A percentile compares a stretch with the other conserved stretches of the same genome.
phyloP scores from a whole-genome alignment of 2,113 vertebrate species.

The Regulus satrapa region DNA sequence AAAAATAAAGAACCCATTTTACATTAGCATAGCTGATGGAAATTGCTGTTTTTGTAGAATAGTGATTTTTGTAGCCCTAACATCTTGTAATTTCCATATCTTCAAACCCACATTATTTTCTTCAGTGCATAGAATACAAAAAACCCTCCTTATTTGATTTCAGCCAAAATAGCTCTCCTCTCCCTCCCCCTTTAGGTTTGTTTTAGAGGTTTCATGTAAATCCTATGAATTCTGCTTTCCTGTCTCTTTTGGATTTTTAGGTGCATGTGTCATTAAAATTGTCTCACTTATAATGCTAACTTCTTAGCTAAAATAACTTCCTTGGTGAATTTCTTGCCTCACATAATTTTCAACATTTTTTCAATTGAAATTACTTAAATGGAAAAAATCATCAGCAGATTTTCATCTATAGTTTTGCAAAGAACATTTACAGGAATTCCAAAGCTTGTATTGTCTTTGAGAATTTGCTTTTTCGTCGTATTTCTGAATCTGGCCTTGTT shows the following conservation, averaged over 20 bases:
- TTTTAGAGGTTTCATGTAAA: background rate
- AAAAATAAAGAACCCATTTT: background rate
- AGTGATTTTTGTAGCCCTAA: background rate
- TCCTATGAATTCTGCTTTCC: background rate
- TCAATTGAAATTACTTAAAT: background rate
- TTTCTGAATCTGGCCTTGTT: background rate
- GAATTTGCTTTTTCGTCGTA: background rate
- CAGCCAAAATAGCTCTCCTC: background rate
- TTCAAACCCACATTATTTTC: background rate
- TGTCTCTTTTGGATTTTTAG: background rate
- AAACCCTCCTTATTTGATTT: fast-evolving
- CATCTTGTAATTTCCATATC: background rate
- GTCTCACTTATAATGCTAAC: background rate
- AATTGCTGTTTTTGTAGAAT: background rate
- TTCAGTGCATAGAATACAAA: background rate
- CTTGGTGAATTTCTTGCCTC: background rate
- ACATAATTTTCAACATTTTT: background rate
- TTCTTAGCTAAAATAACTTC: background rate
- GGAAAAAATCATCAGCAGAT: background rate
- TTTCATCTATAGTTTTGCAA: background rate
- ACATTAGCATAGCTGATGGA: background rate
- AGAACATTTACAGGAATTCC: background rate
- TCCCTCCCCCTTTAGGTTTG: background rate
- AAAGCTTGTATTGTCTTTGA: background rate
- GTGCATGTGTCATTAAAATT: background rate